A percentile compares a stretch with the other conserved stretches of the same genome.
Conservation (phyloP, 2,888 invertebrate genomes). For the Rugalucina vietnamica region DNA sequence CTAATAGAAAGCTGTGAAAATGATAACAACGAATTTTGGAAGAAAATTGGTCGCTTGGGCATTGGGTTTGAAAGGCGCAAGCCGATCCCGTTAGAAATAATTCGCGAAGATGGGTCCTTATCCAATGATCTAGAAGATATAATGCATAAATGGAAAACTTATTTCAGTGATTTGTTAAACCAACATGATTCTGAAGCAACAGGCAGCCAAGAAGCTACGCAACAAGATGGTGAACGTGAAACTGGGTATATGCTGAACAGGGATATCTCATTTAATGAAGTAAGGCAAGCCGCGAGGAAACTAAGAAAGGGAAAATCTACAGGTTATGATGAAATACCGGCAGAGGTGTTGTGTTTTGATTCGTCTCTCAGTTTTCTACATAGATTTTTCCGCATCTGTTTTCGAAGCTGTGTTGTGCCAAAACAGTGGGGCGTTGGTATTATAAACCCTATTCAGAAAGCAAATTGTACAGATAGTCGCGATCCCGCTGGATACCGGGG, state of each 20-base stretch:
- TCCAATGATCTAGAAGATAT: not conserved
- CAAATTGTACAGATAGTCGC: not conserved
- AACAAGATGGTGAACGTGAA: not conserved
- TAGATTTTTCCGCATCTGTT: too few species aligned
- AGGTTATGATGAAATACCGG: not conserved
- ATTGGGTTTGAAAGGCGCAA: not conserved
- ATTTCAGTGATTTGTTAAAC: not conserved
- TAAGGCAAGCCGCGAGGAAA: not conserved
- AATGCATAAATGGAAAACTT: not conserved
- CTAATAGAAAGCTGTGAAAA: not conserved
- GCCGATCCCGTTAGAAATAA: not conserved
- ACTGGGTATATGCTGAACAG: not conserved
- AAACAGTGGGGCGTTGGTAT: too few species aligned
- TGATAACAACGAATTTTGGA: not conserved
- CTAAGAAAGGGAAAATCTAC: not conserved
- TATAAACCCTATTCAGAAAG: too few species aligned
- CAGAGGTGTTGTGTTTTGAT: too few species aligned
- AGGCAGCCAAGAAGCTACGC: not conserved
- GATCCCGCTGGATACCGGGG: not conserved
- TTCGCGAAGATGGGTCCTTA: not conserved
- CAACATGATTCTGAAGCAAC: not conserved
- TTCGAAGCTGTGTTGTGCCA: too few species aligned
- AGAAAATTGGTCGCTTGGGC: slow-evolving; percentile 3
- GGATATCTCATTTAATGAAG: not conserved
- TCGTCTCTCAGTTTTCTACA: too few species aligned